Evolutionary conservation across 92 coral and sea anemone species (phyloP), one percentile per base, ranked within the genome.

Genomic region (Parazoanthus atlanticus): DNA sequence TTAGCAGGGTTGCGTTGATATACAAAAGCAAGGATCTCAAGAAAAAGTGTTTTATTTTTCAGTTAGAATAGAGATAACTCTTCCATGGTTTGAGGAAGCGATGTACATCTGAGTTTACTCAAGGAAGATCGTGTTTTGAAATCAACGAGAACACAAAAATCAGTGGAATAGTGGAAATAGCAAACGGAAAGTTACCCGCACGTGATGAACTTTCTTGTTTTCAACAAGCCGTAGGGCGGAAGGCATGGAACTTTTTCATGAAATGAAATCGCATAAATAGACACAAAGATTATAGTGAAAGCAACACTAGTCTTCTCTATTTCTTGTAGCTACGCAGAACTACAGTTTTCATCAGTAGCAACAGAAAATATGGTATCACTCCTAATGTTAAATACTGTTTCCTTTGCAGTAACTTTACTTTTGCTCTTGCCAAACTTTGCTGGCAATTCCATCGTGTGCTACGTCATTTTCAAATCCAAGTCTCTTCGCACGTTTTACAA

Each of bases 401-500:
- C 79, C 4, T n/a, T 75, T 6, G 49, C 52, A 6, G 79, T 75
- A 19, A 75, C 79, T 19, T 75, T 75, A 5, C 26, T 75, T 75
- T 41, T 75, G 12, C 46, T 75, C 17, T n/a, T 75, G 15, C 79
- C 79, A 23, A 75, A 75, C 31, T 75, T 75, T 75, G 52, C 11
- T 38, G 79, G 79, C 3, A 75, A 75, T 75, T 33, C 79, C 40
- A 75, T 75, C 79, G 79, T 75, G 25, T 75, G 79, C 26, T 75
- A 75, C n/a, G 79, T 36, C 28, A 75, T 75, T 21, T 33, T 75
- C 79, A 75, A 75, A 41, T 33, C 79, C 52, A 75, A 75, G 52
- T 36, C 79, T 25, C 79, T 75, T 41, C 79, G 79, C 43, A 75
- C 79, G 52, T 75, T 75, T 36, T 75, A 75, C 79, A 75, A 75